Evolutionary conservation across 2,113 vertebrate genomes (phyloP), one percentile per base, ranked within the genome.

Genomic region (Ascaphus truei): DNA sequence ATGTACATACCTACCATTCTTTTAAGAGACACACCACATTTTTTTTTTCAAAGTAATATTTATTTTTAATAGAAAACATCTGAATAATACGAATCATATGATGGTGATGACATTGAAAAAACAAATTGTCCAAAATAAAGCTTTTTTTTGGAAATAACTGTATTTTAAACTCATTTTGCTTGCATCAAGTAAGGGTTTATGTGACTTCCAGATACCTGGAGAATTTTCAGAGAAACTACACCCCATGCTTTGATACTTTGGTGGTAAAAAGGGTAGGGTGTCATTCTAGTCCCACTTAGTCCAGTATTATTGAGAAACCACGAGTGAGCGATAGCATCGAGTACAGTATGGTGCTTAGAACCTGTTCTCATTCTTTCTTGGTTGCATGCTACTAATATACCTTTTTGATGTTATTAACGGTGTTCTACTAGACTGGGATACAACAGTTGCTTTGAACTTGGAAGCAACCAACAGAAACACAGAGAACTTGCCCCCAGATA

Each of bases 211-310:
- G 23, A 66, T 55, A 34, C 36, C 53, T 16, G 41, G 62, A 25
- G 34, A 65, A 53, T 65, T 65, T 52, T 50, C 52, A 50, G 34
- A 65, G 62, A 34, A 65, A 55, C 33, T 55, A 22, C 41, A 27
- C 39, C 43, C 11, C 62, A 53, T 39, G 62, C n/a, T 30, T 20
- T 43, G 23, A 66, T 56, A 43, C 63, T 56, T 31, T 43, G 41
- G 16, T n/a, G 15, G 50, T 36, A 43, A 13, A 37, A 25, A 66
- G 36, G n/a, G 27, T 56, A 30, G 41, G 13, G 36, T 15, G 27
- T 11, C 41, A 25, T 66, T 56, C 36, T 43, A 66, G 31, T 26
- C 51, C 27, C 20, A 25, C 36, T 56, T 56, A 41, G 51, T 45
- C 63, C 18, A 56, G 39, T 56, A 30, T 56, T 66, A 56, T 45